A percentile compares a stretch with the other conserved stretches of the same genome.
These are phyloP conservation scores for Pithys albifrons DNA, from an alignment of 2,113 vertebrate species.

Conservation along the genomic window DNA sequence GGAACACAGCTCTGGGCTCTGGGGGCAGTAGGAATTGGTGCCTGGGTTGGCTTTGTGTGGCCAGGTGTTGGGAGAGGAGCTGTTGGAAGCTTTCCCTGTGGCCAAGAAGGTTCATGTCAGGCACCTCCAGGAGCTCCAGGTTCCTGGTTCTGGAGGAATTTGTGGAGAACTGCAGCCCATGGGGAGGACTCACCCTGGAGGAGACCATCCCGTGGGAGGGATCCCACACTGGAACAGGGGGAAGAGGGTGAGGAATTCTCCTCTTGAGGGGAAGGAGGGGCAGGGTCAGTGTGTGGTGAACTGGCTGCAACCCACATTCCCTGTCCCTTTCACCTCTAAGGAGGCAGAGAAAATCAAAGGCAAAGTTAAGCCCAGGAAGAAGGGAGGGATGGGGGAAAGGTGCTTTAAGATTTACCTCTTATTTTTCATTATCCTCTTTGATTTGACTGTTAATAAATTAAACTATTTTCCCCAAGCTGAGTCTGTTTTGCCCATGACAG, in stretches of 20 bases:
- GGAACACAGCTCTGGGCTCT: not conserved
- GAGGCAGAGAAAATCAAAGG: not conserved
- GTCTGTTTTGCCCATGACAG: not conserved
- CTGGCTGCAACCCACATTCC: not conserved
- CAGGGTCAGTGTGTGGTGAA: not conserved
- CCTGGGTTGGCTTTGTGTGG: not conserved
- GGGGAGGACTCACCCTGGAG: rapidly evolving
- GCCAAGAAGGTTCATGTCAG: not conserved
- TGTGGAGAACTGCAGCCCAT: not conserved
- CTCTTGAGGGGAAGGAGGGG: not conserved
- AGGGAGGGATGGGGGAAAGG: no score
- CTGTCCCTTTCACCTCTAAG: rapidly evolving
- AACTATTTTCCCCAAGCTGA: not conserved
- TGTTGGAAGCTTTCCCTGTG: not conserved
- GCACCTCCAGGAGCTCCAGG: rapidly evolving
- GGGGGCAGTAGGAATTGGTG: not conserved
- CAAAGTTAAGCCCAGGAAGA: not conserved
- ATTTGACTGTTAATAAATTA: not conserved
- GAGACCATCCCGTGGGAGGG: not conserved
- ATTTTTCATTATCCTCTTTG: not conserved
- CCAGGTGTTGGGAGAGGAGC: not conserved
- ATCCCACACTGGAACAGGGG: rapidly evolving
- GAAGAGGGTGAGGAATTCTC: not conserved
- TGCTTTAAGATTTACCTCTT: not conserved
- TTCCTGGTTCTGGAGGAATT: not conserved